phyloP scores from a whole-genome alignment of 2,113 vertebrate genomes.

The Lepisosteus oculatus region DNA sequence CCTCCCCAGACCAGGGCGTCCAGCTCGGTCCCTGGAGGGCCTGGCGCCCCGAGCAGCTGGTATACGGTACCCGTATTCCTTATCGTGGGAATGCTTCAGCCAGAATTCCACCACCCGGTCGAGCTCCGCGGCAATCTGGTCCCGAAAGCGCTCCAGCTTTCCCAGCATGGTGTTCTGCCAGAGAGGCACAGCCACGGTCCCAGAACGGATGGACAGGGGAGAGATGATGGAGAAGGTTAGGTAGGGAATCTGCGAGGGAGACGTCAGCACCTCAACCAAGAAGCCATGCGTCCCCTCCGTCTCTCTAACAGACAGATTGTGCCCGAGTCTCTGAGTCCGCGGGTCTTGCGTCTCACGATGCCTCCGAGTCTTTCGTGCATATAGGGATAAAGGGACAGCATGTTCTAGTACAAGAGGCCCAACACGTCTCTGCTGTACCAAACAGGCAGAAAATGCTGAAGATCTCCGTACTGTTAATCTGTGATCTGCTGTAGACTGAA shows the following conservation, averaged over 20 bases:
- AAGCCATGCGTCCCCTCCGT: not conserved
- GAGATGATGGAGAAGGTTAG: not conserved
- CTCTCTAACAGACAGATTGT: not conserved
- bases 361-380: too few relatives aligned
- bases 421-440: too few relatives aligned
- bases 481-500: too few relatives aligned
- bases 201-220: constrained; percentile 23
- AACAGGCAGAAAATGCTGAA: too few relatives aligned
- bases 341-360: too few relatives aligned
- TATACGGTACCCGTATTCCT: constrained; percentile 49
- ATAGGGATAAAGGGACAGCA: too few relatives aligned
- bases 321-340: not conserved
- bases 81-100: constrained; percentile 68
- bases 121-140: constrained; percentile 53
- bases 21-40: too few relatives aligned
- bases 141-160: constrained; percentile 44
- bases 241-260: not conserved
- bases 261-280: not conserved
- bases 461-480: too few relatives aligned
- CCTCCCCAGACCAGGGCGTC: too few relatives aligned
- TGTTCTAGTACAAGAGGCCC: too few relatives aligned
- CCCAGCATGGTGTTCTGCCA: constrained; percentile 41
- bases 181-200: not conserved
- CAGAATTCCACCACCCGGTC: constrained; percentile 67
- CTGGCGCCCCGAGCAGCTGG: too few relatives aligned